These are phyloP conservation scores for Suncus etruscus DNA, from an alignment of 2,113 vertebrate genomes.

Conservation along the genomic window DNA sequence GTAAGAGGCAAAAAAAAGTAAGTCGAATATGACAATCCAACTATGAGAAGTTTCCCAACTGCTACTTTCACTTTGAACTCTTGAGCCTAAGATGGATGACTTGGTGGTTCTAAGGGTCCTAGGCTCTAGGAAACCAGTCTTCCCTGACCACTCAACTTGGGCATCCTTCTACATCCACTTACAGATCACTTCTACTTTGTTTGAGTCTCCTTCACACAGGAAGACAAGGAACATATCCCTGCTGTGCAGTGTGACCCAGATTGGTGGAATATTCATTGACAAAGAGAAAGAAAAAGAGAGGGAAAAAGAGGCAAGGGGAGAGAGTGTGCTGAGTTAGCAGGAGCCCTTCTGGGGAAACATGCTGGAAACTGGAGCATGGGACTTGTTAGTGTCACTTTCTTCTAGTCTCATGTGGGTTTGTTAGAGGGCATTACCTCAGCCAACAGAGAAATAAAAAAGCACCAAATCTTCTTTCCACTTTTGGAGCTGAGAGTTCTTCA, in stretches of 20 bases:
- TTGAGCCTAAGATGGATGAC: conserved; percentile 2
- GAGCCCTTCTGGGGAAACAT: neutral
- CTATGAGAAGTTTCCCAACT: neutral
- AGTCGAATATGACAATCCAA: neutral
- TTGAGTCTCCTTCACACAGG: neutral
- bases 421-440: neutral
- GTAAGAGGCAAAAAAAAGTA: neutral
- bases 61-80: neutral
- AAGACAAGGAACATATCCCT: neutral
- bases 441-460: neutral
- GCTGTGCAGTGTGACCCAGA: neutral
- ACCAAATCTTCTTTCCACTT: neutral
- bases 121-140: neutral
- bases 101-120: neutral
- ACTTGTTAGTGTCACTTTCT: neutral
- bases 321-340: neutral
- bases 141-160: neutral
- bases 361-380: neutral
- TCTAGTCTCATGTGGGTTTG: neutral
- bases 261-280: neutral
- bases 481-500: neutral
- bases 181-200: conserved; percentile 4
- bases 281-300: neutral
- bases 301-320: neutral
- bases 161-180: neutral